These are phyloP conservation scores for Cryptoblepharus egeriae DNA, from an alignment of 2,797 vertebrate species.

Conservation along the genomic window DNA sequence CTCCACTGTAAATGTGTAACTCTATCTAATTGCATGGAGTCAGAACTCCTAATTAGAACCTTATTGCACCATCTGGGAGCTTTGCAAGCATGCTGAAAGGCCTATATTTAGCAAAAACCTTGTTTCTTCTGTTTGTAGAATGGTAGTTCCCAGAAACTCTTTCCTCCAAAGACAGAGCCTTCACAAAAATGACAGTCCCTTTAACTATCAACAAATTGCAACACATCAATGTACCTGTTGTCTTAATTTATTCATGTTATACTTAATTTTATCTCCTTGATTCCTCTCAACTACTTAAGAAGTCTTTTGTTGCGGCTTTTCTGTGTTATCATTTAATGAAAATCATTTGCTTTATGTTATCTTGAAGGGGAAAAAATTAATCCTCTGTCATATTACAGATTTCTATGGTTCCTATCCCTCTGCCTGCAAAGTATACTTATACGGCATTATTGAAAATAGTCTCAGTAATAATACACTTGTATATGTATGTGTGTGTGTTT, in stretches of 20 bases:
- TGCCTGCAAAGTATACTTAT: neutral
- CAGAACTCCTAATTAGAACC: constrained; percentile 68
- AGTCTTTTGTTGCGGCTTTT: neutral
- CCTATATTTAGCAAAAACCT: constrained; percentile 49
- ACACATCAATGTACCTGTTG: neutral
- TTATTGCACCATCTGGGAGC: constrained; percentile 64
- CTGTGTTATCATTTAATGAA: constrained; percentile 14
- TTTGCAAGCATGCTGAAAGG: constrained; percentile 62
- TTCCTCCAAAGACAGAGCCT: neutral
- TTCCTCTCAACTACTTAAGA: neutral
- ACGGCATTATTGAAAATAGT: neutral
- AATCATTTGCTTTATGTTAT: neutral
- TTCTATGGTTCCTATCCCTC: neutral
- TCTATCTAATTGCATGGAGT: constrained; percentile 57
- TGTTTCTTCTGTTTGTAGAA: constrained; percentile 28
- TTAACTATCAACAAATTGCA: neutral
- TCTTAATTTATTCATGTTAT: neutral
- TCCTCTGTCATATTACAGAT: neutral
- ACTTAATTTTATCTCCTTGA: neutral
- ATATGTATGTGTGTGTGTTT: neutral
- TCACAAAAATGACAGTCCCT: neutral
- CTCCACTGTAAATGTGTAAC: constrained; percentile 51
- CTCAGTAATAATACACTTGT: neutral
- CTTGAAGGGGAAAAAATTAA: neutral
- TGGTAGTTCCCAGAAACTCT: constrained; percentile 9